Conservation (phyloP, 2,113 vertebrate species). For the rabbit (Oryctolagus cuniculus) region DNA sequence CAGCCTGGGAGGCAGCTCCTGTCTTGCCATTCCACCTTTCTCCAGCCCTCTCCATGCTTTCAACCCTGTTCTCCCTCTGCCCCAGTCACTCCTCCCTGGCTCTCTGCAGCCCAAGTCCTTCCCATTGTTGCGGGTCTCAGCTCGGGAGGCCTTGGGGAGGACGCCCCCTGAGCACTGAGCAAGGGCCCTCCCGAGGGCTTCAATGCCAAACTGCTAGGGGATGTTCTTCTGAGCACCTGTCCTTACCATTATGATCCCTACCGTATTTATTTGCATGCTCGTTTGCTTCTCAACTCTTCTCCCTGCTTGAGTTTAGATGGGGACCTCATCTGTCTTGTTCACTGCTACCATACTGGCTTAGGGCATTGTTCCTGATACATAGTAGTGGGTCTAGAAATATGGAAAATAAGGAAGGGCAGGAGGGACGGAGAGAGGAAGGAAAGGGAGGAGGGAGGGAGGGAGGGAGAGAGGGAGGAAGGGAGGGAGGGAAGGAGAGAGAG, state of each 20-base stretch:
- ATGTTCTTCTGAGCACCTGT: not conserved
- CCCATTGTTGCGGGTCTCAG: not conserved
- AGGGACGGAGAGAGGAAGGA: not conserved
- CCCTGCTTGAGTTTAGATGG: not conserved
- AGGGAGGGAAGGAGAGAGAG: not conserved
- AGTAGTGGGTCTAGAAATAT: not conserved
- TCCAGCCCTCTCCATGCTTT: rapidly evolving
- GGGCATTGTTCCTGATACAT: not conserved
- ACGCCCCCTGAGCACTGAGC: rapidly evolving
- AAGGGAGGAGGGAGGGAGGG: not conserved
- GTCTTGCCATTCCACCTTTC: not conserved
- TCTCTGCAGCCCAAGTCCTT: no score
- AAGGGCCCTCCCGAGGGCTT: not conserved
- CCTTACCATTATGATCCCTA: not conserved
- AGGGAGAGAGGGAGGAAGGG: not conserved
- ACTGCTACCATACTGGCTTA: not conserved
- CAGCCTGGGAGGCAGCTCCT: not conserved
- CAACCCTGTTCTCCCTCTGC: rapidly evolving
- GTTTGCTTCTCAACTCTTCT: not conserved
- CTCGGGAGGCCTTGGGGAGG: not conserved
- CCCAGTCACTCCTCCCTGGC: not conserved
- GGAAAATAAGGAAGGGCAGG: not conserved
- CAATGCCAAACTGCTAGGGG: not conserved
- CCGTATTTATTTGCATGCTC: not conserved
- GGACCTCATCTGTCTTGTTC: not conserved